Evolutionary conservation across 1,140 invertebrate species (phyloP).

Genomic region (Diabrotica undecimpunctata): DNA sequence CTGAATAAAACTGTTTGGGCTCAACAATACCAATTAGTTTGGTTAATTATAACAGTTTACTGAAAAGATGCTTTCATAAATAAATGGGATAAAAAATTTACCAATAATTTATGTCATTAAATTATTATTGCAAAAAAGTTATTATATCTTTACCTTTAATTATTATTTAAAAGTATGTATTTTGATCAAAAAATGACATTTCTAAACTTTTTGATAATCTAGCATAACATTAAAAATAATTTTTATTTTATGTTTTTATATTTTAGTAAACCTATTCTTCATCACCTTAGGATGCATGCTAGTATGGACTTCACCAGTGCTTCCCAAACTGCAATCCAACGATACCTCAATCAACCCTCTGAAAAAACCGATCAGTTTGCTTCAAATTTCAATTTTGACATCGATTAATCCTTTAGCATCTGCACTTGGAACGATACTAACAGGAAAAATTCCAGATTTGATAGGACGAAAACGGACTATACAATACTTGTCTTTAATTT

Average conservation of each 20-base stretch:
- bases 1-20: too few relatives aligned
- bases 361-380: constrained; percentile 43
- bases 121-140: too few relatives aligned
- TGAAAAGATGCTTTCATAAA: too few relatives aligned
- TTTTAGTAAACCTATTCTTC: background rate
- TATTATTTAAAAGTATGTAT: too few relatives aligned
- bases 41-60: too few relatives aligned
- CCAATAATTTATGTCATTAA: too few relatives aligned
- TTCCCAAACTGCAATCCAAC: constrained; percentile 51
- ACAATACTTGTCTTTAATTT: constrained; percentile 43
- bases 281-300: background rate
- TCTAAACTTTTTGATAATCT: too few relatives aligned
- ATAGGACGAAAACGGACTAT: constrained; percentile 48
- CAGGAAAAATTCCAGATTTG: constrained; percentile 34
- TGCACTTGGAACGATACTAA: constrained; percentile 43
- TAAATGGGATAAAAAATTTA: too few relatives aligned
- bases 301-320: constrained; percentile 67
- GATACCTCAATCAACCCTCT: constrained; percentile 34
- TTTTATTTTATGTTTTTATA: background rate
- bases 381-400: constrained; percentile 74
- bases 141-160: too few relatives aligned
- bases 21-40: too few relatives aligned
- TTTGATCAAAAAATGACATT: too few relatives aligned
- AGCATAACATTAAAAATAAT: background rate
- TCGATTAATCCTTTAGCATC: constrained; percentile 75